A percentile compares a stretch with the other conserved stretches of the same genome.
These are phyloP conservation scores for Spicauda simplicius DNA, from an alignment of 2,888 invertebrate genomes.

Conservation along the genomic window DNA sequence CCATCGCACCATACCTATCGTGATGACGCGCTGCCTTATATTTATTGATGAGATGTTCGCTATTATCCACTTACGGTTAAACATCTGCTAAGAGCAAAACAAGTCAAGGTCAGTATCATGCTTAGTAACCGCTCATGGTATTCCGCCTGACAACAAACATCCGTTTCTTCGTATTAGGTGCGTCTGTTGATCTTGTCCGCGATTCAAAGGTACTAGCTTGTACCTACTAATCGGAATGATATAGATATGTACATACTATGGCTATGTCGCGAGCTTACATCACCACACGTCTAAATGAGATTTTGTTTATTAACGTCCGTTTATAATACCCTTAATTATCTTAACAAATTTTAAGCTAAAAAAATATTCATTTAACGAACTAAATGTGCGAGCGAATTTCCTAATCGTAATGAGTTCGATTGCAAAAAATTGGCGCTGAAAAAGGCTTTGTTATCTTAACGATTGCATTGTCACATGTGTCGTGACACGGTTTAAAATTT, in stretches of 20 bases:
- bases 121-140: constrained; percentile 48
- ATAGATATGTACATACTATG: constrained; percentile 2
- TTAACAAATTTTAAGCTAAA: too few species aligned
- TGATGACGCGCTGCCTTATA: constrained; percentile 56
- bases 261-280: constrained; percentile 14
- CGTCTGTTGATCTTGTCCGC: constrained; percentile 14
- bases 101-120: constrained; percentile 66
- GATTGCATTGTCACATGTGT: constrained; percentile 42
- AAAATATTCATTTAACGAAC: not conserved
- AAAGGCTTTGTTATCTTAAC: constrained; percentile 38
- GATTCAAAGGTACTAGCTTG: not conserved
- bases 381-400: constrained; percentile 12
- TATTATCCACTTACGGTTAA: constrained; percentile 63
- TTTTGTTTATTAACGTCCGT: constrained; percentile 16
- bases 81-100: constrained; percentile 55
- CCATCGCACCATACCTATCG: constrained; percentile 51
- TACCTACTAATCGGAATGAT: too few species aligned
- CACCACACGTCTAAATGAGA: constrained; percentile 3
- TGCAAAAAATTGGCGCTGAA: constrained; percentile 32
- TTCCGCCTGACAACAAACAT: constrained; percentile 51
- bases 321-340: not conserved
- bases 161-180: constrained; percentile 65
- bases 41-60: constrained; percentile 60
- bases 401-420: constrained; percentile 40
- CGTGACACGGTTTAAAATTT: constrained; percentile 48